These are phyloP conservation scores for Meiosimyza decipiens DNA, from an alignment of 2,888 invertebrate species.

Conservation along the genomic window DNA sequence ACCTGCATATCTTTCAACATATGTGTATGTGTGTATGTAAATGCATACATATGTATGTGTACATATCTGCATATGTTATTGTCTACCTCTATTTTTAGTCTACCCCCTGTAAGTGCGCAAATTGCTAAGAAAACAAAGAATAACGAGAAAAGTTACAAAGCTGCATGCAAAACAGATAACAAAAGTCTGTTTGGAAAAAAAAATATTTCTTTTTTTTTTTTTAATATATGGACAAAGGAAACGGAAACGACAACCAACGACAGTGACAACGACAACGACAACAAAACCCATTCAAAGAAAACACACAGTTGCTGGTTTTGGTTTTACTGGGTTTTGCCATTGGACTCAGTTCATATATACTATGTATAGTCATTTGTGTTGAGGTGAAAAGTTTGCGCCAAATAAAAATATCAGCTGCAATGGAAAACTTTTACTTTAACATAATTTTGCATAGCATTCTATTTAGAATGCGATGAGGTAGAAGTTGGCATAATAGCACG, in stretches of 20 bases:
- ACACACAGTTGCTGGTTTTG: background rate
- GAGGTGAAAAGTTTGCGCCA: no score
- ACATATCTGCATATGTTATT: background rate
- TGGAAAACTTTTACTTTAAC: no score
- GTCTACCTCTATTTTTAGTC: background rate
- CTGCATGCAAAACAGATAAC: conserved; percentile 17
- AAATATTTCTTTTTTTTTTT: background rate
- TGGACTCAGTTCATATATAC: no score
- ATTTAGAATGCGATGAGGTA: no score
- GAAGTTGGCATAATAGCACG: no score
- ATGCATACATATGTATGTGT: background rate
- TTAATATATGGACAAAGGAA: background rate
- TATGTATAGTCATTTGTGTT: no score
- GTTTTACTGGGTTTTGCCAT: no score
- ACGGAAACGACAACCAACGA: background rate
- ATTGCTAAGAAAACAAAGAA: conserved; percentile 23
- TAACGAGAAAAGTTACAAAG: conserved; percentile 14
- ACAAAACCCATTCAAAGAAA: background rate
- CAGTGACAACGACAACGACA: background rate
- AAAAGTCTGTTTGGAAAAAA: conserved; percentile 12
- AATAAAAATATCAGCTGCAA: no score
- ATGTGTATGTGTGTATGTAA: no score
- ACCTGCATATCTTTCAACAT: background rate
- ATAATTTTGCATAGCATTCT: no score
- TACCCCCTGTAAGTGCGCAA: background rate